Evolutionary conservation across 2,113 vertebrate genomes (phyloP).

Genomic region (Ophiodon elongatus): DNA sequence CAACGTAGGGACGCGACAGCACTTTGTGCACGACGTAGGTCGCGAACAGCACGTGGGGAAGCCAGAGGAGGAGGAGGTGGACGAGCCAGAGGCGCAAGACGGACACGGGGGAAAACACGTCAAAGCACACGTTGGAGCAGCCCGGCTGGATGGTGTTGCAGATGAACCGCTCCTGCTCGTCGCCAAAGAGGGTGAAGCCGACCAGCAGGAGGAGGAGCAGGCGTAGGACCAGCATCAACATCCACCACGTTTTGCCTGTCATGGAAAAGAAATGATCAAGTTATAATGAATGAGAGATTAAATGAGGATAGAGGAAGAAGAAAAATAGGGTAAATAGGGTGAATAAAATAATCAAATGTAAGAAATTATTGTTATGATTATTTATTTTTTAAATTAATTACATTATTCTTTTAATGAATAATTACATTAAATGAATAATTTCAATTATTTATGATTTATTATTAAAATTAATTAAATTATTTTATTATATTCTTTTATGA

Average conservation of each 20-base stretch:
- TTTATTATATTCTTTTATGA: too few relatives aligned
- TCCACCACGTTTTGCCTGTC: constrained; percentile 66
- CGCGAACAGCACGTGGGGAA: constrained; percentile 53
- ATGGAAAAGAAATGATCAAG: neutral
- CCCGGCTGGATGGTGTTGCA: constrained; percentile 69
- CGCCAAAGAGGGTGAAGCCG: constrained; percentile 59
- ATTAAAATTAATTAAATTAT: too few relatives aligned
- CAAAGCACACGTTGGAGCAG: constrained; percentile 62
- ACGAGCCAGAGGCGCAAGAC: constrained; percentile 66
- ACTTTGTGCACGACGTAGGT: constrained; percentile 52
- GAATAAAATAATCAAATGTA: neutral
- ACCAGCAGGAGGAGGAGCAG: constrained; percentile 42
- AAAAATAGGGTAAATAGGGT: neutral
- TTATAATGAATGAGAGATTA: too few relatives aligned
- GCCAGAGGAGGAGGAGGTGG: constrained; percentile 58
- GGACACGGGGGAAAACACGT: constrained; percentile 48
- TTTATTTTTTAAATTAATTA: too few relatives aligned
- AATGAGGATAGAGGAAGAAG: neutral
- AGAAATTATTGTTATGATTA: too few relatives aligned
- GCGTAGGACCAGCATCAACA: constrained; percentile 49
- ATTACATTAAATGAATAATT: too few relatives aligned
- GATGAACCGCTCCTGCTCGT: constrained; percentile 66
- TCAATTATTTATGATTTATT: too few relatives aligned
- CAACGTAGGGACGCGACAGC: neutral
- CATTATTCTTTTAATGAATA: too few relatives aligned